A percentile compares a stretch with the other conserved stretches of the same genome.
Evolutionary conservation across 2,888 invertebrate species (phyloP).

Genomic region (Cephus pulcher): DNA sequence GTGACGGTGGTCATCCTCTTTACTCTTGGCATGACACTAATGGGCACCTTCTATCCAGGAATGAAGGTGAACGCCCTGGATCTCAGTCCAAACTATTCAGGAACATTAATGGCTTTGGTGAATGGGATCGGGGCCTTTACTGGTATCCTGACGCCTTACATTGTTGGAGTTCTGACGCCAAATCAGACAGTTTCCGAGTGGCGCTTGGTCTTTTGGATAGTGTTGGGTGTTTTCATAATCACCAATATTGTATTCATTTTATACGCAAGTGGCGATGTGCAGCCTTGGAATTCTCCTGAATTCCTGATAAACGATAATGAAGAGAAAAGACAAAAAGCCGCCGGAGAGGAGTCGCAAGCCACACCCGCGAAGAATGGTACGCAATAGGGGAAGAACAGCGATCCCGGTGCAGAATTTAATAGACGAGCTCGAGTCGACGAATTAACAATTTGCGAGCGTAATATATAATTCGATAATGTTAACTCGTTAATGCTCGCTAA

Average conservation of each 20-base stretch:
- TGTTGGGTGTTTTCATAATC: constrained; percentile 74
- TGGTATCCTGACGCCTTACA: constrained; percentile 77
- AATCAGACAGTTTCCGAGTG: constrained; percentile 76
- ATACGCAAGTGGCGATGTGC: constrained; percentile 80
- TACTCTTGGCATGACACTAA: constrained; percentile 66
- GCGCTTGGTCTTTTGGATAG: constrained; percentile 85
- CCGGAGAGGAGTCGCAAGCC: too few relatives aligned
- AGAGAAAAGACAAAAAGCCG: constrained; percentile 15
- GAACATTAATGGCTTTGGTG: constrained; percentile 67
- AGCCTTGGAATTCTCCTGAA: constrained; percentile 79
- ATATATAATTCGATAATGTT: too few relatives aligned
- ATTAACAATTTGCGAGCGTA: too few relatives aligned
- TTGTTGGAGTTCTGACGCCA: constrained; percentile 76
- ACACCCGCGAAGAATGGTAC: too few relatives aligned
- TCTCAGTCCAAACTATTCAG: constrained; percentile 68
- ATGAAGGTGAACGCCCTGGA: constrained; percentile 68
- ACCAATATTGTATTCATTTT: constrained; percentile 78
- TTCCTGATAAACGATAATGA: constrained; percentile 38
- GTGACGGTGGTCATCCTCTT: constrained; percentile 63
- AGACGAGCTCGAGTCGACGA: too few relatives aligned
- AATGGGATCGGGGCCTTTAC: constrained; percentile 78
- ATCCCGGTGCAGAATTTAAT: too few relatives aligned
- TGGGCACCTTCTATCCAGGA: constrained; percentile 68
- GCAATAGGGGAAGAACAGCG: too few relatives aligned
- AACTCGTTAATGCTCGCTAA: too few relatives aligned